Evolutionary conservation across 1,140 invertebrate species (phyloP), one percentile per base, ranked within the genome.

Genomic region (Penaeus japonicus): DNA sequence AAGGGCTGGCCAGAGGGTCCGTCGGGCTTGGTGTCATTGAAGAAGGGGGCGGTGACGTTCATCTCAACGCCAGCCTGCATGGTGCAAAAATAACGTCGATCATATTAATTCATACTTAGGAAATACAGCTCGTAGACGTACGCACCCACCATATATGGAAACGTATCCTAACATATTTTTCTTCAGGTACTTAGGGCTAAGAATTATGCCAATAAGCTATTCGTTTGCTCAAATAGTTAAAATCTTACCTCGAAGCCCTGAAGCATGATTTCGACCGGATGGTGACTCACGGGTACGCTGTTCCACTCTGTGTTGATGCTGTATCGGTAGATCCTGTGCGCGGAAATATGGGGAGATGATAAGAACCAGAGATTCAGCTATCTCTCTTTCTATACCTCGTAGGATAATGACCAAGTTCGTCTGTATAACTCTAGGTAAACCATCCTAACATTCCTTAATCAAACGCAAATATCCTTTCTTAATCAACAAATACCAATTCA

Each of bases 41-140:
- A 90, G 81, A 90, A 90, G 15, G 90, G 90, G 0, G 90, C 90
- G 7, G 86, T 82, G 7, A 90, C 87, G 47, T 87, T 90, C 85
- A 89, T 73, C 75, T 89, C 84, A 12, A 90, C 87, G 1, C 87
- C 90, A 15, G 79, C 84, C 84, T 90, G 89, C 1, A 15, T 22
- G 10, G 17, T 12, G n/a, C n/a, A n/a, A n/a, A n/a, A n/a, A n/a
- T n/a, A n/a, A n/a, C n/a, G n/a, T n/a, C n/a, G n/a, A n/a, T n/a
- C n/a, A n/a, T n/a, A n/a, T n/a, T n/a, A n/a, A n/a, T n/a, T n/a
- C n/a, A n/a, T n/a, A n/a, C n/a, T n/a, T n/a, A n/a, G n/a, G n/a
- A n/a, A n/a, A n/a, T n/a, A n/a, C n/a, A n/a, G n/a, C n/a, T n/a
- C n/a, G n/a, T n/a, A n/a, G n/a, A n/a, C n/a, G n/a, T n/a, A n/a